These are phyloP conservation scores for Pantala flavescens DNA, from an alignment of 1,140 invertebrate species.

Conservation along the genomic window DNA sequence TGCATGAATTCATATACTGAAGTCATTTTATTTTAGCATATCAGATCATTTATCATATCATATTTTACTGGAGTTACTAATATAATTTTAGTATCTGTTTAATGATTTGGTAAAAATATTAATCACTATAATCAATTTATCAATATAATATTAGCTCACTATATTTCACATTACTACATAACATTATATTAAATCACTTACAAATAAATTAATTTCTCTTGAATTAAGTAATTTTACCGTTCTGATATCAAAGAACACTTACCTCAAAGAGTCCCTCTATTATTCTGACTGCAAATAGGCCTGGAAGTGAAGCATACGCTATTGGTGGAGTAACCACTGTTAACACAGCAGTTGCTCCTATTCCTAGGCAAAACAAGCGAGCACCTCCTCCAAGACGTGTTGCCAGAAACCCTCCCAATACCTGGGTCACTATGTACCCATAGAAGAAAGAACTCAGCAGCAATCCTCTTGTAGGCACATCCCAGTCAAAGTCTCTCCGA, in stretches of 20 bases:
- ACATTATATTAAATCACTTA: no score
- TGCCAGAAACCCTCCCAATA: slow-evolving; percentile 45
- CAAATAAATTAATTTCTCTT: no score
- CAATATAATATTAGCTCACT: no score
- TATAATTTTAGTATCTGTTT: no score
- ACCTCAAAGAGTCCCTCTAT: slow-evolving; percentile 47
- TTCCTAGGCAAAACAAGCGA: slow-evolving; percentile 45
- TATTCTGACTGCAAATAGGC: slow-evolving; percentile 40
- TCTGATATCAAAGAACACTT: slow-evolving; percentile 17
- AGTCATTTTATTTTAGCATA: no score
- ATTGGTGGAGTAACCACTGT: slow-evolving; percentile 39
- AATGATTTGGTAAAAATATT: no score
- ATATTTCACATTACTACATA: no score
- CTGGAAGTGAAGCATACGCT: slow-evolving; percentile 56
- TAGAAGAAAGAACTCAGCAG: slow-evolving; percentile 82
- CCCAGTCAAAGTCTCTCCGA: slow-evolving; percentile 69
- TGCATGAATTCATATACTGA: no score
- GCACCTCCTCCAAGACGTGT: slow-evolving; percentile 34
- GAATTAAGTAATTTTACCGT: no score
- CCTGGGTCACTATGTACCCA: slow-evolving; percentile 62
- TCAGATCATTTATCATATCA: no score
- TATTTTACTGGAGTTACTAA: no score
- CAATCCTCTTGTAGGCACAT: slow-evolving; percentile 62
- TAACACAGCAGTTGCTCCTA: slow-evolving; percentile 32
- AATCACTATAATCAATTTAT: no score